These are phyloP conservation scores for Cactoblastis cactorum DNA, from an alignment of 2,888 invertebrate species.

Conservation along the genomic window DNA sequence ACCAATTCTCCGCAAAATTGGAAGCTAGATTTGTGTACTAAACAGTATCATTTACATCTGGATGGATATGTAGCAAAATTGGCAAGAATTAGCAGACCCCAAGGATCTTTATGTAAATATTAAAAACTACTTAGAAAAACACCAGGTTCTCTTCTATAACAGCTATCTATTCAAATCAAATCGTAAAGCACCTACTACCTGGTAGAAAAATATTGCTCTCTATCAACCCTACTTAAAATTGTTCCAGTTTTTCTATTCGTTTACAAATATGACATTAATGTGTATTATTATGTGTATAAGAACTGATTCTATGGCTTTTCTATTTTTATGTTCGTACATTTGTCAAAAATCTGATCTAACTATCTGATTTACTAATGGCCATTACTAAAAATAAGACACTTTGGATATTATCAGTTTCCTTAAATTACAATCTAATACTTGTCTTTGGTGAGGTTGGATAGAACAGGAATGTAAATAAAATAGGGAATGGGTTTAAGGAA, in stretches of 20 bases:
- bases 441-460: conserved; percentile 48
- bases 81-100: conserved; percentile 67
- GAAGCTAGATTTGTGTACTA: conserved; percentile 58
- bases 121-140: conserved; percentile 62
- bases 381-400: conserved; percentile 78
- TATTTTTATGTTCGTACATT: conserved; percentile 63
- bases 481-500: conserved; percentile 53
- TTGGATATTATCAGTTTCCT: conserved; percentile 69
- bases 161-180: conserved; percentile 66
- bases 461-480: conserved; percentile 62
- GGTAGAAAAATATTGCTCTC: conserved; percentile 68
- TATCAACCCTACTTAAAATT: conserved; percentile 70
- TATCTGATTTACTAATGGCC: conserved; percentile 71
- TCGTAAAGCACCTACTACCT: conserved; percentile 69
- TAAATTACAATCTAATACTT: conserved; percentile 47
- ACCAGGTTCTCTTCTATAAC: conserved; percentile 61
- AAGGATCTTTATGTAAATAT: conserved; percentile 44
- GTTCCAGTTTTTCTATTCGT: conserved; percentile 52
- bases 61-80: conserved; percentile 71
- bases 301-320: conserved; percentile 59
- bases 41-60: conserved; percentile 59
- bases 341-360: conserved; percentile 72
- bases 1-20: conserved; percentile 59
- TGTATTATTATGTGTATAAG: conserved; percentile 41
- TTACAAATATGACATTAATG: conserved; percentile 43